Conservation (phyloP, 2,797 vertebrate species). For the Mormyrus proboscirostris region DNA sequence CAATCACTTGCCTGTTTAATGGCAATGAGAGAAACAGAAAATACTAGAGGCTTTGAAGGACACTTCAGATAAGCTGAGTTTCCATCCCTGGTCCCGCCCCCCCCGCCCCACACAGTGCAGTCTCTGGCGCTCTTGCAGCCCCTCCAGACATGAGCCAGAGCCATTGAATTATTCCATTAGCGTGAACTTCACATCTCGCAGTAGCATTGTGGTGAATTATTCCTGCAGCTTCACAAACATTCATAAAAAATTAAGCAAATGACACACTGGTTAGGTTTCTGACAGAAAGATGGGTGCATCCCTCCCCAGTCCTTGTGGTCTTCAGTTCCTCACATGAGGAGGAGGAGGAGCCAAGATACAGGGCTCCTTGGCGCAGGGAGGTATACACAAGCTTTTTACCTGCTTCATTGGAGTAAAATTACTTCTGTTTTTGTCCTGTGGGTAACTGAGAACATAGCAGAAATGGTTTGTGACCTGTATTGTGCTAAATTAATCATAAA, state of each 20-base stretch:
- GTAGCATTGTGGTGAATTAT: constrained; percentile 34
- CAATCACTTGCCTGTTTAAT: background rate
- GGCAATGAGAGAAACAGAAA: background rate
- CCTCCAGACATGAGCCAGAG: constrained; percentile 16
- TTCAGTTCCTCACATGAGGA: constrained; percentile 37
- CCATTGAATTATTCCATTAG: constrained; percentile 53
- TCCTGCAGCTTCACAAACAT: constrained; percentile 53
- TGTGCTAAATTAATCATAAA: background rate
- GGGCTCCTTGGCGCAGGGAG: constrained; percentile 20
- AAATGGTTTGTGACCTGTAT: background rate
- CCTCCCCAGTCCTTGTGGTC: constrained; percentile 37
- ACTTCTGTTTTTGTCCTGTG: background rate
- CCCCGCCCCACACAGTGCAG: background rate
- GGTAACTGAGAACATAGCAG: background rate
- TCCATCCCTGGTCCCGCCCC: constrained; percentile 12
- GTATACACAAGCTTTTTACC: background rate
- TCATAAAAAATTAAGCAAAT: constrained; percentile 66
- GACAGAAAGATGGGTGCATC: constrained; percentile 63
- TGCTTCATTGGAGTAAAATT: background rate
- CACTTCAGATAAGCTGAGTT: background rate
- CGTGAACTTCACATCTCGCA: constrained; percentile 45
- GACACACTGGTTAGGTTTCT: constrained; percentile 68
- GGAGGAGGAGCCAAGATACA: constrained; percentile 51
- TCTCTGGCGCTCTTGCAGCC: constrained; percentile 33
- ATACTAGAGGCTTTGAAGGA: background rate